Evolutionary conservation across 1,140 invertebrate species (phyloP).

Genomic region (Hyles vespertilio): DNA sequence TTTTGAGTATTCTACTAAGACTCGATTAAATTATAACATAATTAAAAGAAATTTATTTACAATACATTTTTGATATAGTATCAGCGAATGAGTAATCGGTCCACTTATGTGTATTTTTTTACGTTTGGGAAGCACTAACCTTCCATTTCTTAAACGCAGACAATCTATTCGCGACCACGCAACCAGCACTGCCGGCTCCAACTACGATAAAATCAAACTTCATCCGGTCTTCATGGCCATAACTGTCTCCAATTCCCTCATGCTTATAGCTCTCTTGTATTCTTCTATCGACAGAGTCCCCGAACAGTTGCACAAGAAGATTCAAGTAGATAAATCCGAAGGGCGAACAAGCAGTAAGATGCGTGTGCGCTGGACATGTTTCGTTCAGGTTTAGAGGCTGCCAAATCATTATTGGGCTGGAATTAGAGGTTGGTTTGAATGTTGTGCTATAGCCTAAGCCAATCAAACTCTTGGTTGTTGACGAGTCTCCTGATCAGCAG

Average conservation of each 20-base stretch:
- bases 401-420: conserved; percentile 28
- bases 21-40: too few relatives aligned
- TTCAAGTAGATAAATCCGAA: conserved; percentile 35
- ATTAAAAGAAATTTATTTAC: too few relatives aligned
- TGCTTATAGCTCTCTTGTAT: conserved; percentile 4
- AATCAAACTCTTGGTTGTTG: too few relatives aligned
- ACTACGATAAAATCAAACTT: conserved; percentile 44
- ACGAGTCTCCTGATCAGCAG: too few relatives aligned
- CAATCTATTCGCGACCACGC: conserved; percentile 80
- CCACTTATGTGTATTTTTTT: too few relatives aligned
- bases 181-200: conserved; percentile 33
- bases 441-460: too few relatives aligned
- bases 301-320: conserved; percentile 32
- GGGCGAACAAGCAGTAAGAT: conserved; percentile 27
- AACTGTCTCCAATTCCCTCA: too few relatives aligned
- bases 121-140: conserved; percentile 41
- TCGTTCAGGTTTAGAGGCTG: conserved; percentile 31
- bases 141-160: conserved; percentile 71
- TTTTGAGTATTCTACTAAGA: too few relatives aligned
- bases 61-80: too few relatives aligned
- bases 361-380: conserved; percentile 26
- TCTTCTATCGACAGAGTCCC: conserved; percentile 19
- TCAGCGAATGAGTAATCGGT: too few relatives aligned
- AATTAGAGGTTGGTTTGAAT: too few relatives aligned
- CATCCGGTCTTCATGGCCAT: not conserved